Evolutionary conservation across 2,888 invertebrate species (phyloP), one percentile per base, ranked within the genome.

Genomic region (Acleris cristana): DNA sequence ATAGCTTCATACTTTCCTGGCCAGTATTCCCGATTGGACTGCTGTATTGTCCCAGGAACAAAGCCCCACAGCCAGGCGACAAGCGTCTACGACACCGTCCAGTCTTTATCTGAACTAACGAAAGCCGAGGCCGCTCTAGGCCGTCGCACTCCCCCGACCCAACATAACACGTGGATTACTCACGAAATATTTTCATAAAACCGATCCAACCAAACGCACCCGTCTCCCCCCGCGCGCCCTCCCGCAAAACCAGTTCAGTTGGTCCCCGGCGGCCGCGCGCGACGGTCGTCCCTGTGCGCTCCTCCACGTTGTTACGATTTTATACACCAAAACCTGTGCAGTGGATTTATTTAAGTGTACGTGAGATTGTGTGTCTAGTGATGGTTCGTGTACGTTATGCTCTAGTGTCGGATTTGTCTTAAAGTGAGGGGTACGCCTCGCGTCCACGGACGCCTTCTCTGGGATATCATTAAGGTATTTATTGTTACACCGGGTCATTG

Each of bases 381-480:
- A 88, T 91, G 90, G 89, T 91, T 70, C 80, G 83, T 85, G 84
- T 80, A 80, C 82, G 82, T 81, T 81, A 79, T 88, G 86, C 79
- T 86, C 71, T 86, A 86, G 89, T 90, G 79, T 78, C 71, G 90
- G 90, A 92, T 92, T 91, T 86, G 83, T 87, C 80, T 86, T 89
- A 86, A 84, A 90, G 81, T 84, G 86, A 89, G 84, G 86, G 87
- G 85, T 79, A 82, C 83, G 86, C 84, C 84, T 85, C 85, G 85
- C 79, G 85, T 77, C 79, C 84, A 83, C 86, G 88, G 90, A 89
- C 92, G 92, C 90, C 86, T 89, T 88, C 88, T 87, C 82, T 86
- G 86, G 92, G 92, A 92, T 92, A 92, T 91, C 92, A 92, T 92
- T 92, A 92, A 92, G 92, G 92, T 92, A 92, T 92, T 92, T 92